phyloP scores from a whole-genome alignment of 1,140 invertebrate species.

The Drosophila eugracilis region DNA sequence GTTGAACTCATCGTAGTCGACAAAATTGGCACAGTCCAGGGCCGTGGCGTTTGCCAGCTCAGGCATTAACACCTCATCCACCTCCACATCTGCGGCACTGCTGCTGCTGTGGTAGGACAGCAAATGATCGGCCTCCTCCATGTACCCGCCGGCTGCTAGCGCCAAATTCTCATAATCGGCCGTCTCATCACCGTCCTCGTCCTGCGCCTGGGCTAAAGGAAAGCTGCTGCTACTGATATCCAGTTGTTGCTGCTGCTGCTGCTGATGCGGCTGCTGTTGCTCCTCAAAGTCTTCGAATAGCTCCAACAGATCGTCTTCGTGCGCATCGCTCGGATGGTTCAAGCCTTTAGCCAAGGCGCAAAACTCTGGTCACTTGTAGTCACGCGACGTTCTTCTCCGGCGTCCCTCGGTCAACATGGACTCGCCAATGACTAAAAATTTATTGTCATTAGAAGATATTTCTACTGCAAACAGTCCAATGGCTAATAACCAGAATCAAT shows the following conservation, averaged over 20 bases:
- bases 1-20: slow-evolving; percentile 83
- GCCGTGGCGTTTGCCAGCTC: slow-evolving; percentile 58
- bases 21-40: slow-evolving; percentile 73
- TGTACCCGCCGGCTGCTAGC: slow-evolving; percentile 41
- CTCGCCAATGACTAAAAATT: slow-evolving; percentile 71
- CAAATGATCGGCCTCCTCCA: slow-evolving; percentile 48
- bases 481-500: too few species aligned
- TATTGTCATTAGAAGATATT: neutral
- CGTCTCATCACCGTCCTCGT: slow-evolving; percentile 51
- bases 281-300: slow-evolving; percentile 63
- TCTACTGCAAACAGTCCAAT: too few species aligned
- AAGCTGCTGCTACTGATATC: slow-evolving; percentile 57
- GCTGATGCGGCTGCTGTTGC: slow-evolving; percentile 30
- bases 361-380: slow-evolving; percentile 87
- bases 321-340: slow-evolving; percentile 60
- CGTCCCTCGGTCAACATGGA: slow-evolving; percentile 79
- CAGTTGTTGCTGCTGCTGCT: slow-evolving; percentile 35
- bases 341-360: slow-evolving; percentile 83
- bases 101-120: slow-evolving; percentile 56
- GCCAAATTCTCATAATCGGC: slow-evolving; percentile 35
- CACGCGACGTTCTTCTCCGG: slow-evolving; percentile 86
- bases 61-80: slow-evolving; percentile 60
- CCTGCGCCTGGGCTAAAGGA: slow-evolving; percentile 80
- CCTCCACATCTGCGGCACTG: slow-evolving; percentile 47
- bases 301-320: slow-evolving; percentile 64